Base-by-base conservation (phyloP, 2,888 invertebrate genomes). In the Agriopis aurantiaria region DNA sequence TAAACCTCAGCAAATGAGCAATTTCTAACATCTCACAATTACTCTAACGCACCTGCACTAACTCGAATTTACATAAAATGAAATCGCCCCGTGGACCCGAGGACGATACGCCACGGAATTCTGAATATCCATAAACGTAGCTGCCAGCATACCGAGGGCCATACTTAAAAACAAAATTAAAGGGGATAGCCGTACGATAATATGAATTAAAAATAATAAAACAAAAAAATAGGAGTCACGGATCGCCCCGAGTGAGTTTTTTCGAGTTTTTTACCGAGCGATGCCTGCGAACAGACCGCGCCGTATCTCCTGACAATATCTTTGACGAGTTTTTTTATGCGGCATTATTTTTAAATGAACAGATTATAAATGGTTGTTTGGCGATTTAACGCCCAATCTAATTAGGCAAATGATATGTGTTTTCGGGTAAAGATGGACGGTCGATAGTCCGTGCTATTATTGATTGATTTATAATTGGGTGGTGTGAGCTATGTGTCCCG, bases 101-200 rank as follows among this genome's bases (percentile, higher is more conserved):
- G 85, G 86, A 88, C 86, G 87, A 88, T 90, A 88, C 91, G 76
- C 89, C 88, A 89, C 88, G 92, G 93, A 92, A 93, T 93, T 92
- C 90, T 80, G 89, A 93, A 92, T 91, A 92, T 91, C 92, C 91
- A 92, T 92, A 93, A 93, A 92, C 88, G 90, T 93, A 89, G 92
- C 93, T 92, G 91, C 84, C 92, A 93, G 93, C 91, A 93, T 91
- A 91, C 91, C 92, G 88, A 88, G 89, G 89, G 85, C 92, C 93
- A 92, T 93, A 93, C 93, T 94, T 93, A 93, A 94, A 94, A 93
- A 93, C 93, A 92, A 94, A 94, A 94, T 93, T 94, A 93, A 94
- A 94, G 94, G 92, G 94, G 92, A 93, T 92, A 92, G 92, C 93
- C 90, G 87, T 91, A 92, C 93, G 92, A 93, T 94, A 93, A 93